These are phyloP conservation scores for Marisa cornuarietis DNA, from an alignment of 1,140 invertebrate species.

Conservation along the genomic window DNA sequence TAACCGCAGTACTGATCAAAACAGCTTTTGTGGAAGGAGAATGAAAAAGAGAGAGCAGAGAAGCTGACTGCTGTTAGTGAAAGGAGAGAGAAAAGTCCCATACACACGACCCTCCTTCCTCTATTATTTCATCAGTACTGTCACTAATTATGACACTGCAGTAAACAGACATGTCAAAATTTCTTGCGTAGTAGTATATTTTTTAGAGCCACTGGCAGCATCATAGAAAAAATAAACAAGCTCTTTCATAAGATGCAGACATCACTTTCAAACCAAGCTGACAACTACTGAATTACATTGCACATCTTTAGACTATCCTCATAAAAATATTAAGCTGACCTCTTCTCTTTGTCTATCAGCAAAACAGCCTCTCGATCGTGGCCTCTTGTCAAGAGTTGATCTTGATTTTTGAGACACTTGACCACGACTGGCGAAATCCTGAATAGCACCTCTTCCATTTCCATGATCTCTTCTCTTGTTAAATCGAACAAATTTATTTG, in stretches of 20 bases:
- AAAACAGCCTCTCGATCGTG: constrained; percentile 71
- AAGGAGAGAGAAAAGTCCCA: no score
- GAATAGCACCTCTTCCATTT: constrained; percentile 59
- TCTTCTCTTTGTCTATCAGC: constrained; percentile 59
- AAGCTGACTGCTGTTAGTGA: no score
- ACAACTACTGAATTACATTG: neutral
- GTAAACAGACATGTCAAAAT: no score
- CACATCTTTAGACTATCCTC: neutral
- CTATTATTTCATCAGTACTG: no score
- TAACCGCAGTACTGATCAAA: no score
- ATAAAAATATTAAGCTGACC: constrained; percentile 31
- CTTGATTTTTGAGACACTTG: constrained; percentile 72
- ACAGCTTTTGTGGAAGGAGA: no score
- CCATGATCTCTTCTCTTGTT: constrained; percentile 74
- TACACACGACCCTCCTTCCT: no score
- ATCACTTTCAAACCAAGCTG: neutral
- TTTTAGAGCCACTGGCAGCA: no score
- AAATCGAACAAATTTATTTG: constrained; percentile 73
- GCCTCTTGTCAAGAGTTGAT: constrained; percentile 77
- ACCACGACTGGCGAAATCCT: constrained; percentile 70
- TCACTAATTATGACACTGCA: no score
- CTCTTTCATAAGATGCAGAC: neutral
- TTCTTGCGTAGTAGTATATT: no score
- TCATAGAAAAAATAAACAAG: neutral
- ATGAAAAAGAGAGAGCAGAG: no score